phyloP scores from a whole-genome alignment of 2,797 vertebrate genomes.

The Hydrophis major region DNA sequence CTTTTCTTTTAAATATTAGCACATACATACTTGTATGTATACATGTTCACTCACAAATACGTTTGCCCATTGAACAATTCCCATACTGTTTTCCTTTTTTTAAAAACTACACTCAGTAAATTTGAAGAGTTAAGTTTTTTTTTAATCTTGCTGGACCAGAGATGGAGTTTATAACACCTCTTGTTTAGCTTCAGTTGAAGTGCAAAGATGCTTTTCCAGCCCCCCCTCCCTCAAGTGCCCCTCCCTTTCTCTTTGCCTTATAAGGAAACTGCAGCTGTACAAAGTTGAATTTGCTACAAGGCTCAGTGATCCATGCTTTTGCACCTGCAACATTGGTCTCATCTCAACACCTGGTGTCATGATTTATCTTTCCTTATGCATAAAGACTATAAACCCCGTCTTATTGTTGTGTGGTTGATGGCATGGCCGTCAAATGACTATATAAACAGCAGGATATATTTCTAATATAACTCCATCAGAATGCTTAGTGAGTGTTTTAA shows the following conservation, averaged over 20 bases:
- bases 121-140: neutral
- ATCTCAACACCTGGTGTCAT: constrained; percentile 76
- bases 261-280: constrained; percentile 73
- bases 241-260: constrained; percentile 29
- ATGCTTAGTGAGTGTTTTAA: constrained; percentile 40
- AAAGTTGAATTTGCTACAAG: constrained; percentile 72
- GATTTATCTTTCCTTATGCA: constrained; percentile 71
- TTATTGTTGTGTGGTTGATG: constrained; percentile 53
- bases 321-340: constrained; percentile 86
- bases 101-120: neutral
- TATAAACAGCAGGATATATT: constrained; percentile 61
- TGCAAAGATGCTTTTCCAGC: constrained; percentile 54
- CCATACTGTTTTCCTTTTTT: constrained; percentile 24
- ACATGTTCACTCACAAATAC: neutral
- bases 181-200: constrained; percentile 53
- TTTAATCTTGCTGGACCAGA: neutral
- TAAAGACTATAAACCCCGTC: constrained; percentile 57
- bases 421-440: constrained; percentile 60
- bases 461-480: constrained; percentile 59
- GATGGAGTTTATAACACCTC: constrained; percentile 46
- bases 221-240: constrained; percentile 13
- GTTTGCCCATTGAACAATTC: neutral
- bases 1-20: neutral
- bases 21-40: neutral
- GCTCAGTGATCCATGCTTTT: constrained; percentile 69